Evolutionary conservation across 2,797 vertebrate species (phyloP).

Genomic region (Chiropotes sagulatus): DNA sequence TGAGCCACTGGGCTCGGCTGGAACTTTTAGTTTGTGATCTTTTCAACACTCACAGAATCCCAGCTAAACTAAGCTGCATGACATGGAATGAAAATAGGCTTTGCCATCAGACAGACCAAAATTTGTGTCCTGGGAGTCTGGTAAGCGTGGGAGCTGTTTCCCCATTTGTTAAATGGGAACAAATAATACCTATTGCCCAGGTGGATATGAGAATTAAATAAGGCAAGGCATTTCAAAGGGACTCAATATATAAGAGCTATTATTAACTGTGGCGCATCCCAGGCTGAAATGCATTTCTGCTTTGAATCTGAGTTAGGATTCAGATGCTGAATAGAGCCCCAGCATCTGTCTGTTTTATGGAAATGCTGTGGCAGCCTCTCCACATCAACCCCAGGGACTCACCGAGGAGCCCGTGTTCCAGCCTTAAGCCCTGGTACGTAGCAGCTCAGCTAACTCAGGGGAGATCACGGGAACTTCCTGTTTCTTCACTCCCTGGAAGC

Average conservation of each 20-base stretch:
- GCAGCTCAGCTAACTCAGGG: neutral
- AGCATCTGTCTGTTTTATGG: neutral
- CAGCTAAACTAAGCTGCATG: neutral
- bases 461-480: neutral
- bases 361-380: neutral
- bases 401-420: neutral
- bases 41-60: neutral
- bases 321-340: neutral
- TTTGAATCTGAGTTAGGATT: neutral
- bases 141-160: neutral
- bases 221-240: neutral
- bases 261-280: neutral
- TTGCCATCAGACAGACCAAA: neutral
- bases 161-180: neutral
- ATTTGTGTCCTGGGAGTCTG: neutral
- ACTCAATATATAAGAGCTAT: neutral
- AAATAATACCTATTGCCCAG: neutral
- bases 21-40: neutral
- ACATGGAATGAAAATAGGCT: neutral
- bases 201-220: neutral
- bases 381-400: neutral
- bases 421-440: neutral
- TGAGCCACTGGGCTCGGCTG: too few relatives aligned
- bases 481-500: neutral
- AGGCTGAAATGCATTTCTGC: neutral